Evolutionary conservation across 2,113 vertebrate genomes (phyloP), one percentile per base, ranked within the genome.

Genomic region (Pomatostomus ruficeps): DNA sequence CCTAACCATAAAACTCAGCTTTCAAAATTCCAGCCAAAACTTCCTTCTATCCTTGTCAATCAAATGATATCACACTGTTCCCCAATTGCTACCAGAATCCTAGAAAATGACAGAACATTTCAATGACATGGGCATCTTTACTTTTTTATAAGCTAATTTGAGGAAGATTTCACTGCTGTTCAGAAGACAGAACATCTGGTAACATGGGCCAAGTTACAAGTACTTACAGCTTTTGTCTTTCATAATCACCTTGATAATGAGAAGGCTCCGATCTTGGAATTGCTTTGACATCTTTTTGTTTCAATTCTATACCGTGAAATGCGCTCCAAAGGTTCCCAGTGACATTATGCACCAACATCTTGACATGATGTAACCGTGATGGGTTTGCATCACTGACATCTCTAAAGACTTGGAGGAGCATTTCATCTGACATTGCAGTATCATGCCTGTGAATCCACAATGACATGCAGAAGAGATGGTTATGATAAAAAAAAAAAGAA

Each of bases 301-400:
- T 77, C 38, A 67, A 8, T 91, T 94, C 72, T 78, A 58, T 36
- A 75, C 23, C 4, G 11, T 54, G 80, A 93, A 89, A 90, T 0
- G 40, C 14, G 17, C 79, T 82, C 54, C 55, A 80, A 51, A 81
- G 68, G 95, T 87, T 94, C 73, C 54, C 58, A 58, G 33, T 48
- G 81, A 77, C 81, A 80, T 57, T 82, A 75, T 62, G 88, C 73
- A 26, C 89, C 79, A 83, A 40, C 45, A 70, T 63, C 40, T 89
- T 96, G 97, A 97, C 93, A 89, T 75, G 80, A 78, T 91, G 66
- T 74, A 90, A 76, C 76, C 36, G 21, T 46, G 54, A 77, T 52
- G 45, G 54, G 20, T 95, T 91, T 95, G 54, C 68, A 96, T 73
- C 93, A 67, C 77, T 89, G 81, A 95, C 92, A 71, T 83, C 74